phyloP scores from a whole-genome alignment of 2,888 invertebrate genomes.

The Drosophila bunnanda region DNA sequence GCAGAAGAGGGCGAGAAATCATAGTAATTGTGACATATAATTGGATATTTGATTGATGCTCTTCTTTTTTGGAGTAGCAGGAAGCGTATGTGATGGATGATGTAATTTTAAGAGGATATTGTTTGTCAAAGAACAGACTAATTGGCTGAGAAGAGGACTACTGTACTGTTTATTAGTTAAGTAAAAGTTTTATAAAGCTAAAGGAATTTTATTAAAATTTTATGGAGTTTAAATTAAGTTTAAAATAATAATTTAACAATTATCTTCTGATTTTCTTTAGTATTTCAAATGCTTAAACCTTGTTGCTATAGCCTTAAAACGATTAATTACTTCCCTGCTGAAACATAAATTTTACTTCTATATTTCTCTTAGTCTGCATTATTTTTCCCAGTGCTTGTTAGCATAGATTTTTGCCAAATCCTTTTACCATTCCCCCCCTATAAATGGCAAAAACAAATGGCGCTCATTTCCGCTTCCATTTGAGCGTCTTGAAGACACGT shows the following conservation, averaged over 20 bases:
- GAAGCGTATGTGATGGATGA: neutral
- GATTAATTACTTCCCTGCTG: too few species aligned
- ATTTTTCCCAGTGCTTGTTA: constrained; percentile 56
- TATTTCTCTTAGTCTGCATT: neutral
- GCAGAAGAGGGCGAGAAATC: neutral
- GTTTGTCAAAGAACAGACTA: neutral
- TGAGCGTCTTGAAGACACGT: constrained; percentile 68
- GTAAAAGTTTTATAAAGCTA: too few species aligned
- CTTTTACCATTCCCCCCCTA: constrained; percentile 29
- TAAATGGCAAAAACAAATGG: constrained; percentile 57
- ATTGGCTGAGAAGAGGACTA: neutral
- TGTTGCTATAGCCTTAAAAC: too few species aligned
- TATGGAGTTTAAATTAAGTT: neutral
- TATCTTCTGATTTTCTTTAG: neutral
- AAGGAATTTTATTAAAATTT: neutral
- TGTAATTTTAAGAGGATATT: neutral
- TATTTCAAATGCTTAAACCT: too few species aligned
- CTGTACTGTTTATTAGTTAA: neutral
- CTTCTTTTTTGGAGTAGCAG: neutral
- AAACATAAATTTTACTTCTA: too few species aligned
- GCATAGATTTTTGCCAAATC: constrained; percentile 55
- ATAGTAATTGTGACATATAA: constrained; percentile 25
- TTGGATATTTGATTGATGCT: constrained; percentile 31
- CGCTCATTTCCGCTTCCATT: constrained; percentile 62
- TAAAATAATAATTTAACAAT: too few species aligned